Conservation (phyloP, 92 coral and sea anemone genomes). For the Virgularia gustaviana region DNA sequence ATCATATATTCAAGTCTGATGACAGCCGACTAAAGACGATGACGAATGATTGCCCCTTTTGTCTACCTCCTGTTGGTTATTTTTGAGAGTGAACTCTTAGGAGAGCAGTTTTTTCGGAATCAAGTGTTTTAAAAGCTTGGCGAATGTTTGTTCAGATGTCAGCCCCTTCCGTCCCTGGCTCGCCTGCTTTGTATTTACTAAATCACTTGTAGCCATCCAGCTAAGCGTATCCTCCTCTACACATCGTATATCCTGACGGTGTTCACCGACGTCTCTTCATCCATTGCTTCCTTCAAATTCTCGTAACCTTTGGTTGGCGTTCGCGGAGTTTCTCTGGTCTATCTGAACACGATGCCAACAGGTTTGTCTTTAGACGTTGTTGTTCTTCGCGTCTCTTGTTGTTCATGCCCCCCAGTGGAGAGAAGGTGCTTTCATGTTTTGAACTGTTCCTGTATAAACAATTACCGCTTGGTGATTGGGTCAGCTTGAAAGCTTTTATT, state of each 20-base stretch:
- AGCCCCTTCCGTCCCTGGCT: not conserved
- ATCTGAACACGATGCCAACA: not conserved
- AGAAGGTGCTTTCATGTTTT: constrained; percentile 31
- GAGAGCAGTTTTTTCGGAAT: not conserved
- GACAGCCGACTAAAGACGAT: constrained; percentile 18
- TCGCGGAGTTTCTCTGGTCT: not conserved
- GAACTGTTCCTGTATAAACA: constrained; percentile 38
- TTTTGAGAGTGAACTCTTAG: not conserved
- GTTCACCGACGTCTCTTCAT: too few relatives aligned
- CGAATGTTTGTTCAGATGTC: not conserved
- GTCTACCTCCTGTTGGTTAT: not conserved
- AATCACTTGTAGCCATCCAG: not conserved
- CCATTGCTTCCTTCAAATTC: too few relatives aligned
- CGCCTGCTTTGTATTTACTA: not conserved
- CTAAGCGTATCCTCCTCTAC: too few relatives aligned
- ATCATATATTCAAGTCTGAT: constrained; percentile 11
- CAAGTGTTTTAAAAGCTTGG: not conserved
- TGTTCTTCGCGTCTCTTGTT: not conserved
- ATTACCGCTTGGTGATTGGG: constrained; percentile 36
- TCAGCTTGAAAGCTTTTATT: constrained; percentile 40
- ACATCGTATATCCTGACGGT: too few relatives aligned
- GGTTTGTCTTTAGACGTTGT: not conserved
- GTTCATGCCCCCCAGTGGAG: constrained; percentile 39
- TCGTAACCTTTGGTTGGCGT: not conserved
- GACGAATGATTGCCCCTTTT: constrained; percentile 22